These are phyloP conservation scores for Tokudaia tokunoshimensis DNA, from an alignment of 2,797 vertebrate genomes.

Conservation along the genomic window DNA sequence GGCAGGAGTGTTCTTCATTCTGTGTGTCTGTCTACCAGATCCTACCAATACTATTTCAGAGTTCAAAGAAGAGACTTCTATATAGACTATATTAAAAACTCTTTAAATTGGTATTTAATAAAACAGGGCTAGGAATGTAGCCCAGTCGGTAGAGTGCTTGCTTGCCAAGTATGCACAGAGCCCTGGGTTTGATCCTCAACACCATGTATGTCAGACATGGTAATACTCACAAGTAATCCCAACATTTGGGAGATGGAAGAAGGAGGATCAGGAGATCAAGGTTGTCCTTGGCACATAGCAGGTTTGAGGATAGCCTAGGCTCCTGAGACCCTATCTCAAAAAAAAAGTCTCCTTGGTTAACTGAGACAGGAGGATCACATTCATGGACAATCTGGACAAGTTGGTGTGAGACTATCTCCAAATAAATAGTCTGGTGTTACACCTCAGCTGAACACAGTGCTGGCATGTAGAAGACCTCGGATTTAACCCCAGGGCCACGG, in stretches of 20 bases:
- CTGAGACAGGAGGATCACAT: not conserved
- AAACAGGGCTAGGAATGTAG: not conserved
- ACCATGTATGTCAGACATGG: not conserved
- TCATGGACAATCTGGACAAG: not conserved
- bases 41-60: constrained; percentile 1
- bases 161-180: not conserved
- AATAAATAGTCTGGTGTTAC: not conserved
- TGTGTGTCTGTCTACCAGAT: not conserved
- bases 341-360: no score
- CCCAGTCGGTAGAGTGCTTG: not conserved
- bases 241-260: not conserved
- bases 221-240: not conserved
- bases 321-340: not conserved
- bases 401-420: not conserved
- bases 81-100: constrained; percentile 41
- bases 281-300: not conserved
- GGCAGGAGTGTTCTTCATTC: constrained; percentile 12
- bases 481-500: not conserved
- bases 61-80: constrained; percentile 17
- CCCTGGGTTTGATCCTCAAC: not conserved
- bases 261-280: not conserved
- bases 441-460: not conserved
- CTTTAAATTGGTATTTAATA: not conserved
- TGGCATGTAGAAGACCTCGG: not conserved
- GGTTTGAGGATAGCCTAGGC: not conserved